Evolutionary conservation across 2,888 invertebrate genomes (phyloP).

Genomic region (Alviniconcha strummeri): DNA sequence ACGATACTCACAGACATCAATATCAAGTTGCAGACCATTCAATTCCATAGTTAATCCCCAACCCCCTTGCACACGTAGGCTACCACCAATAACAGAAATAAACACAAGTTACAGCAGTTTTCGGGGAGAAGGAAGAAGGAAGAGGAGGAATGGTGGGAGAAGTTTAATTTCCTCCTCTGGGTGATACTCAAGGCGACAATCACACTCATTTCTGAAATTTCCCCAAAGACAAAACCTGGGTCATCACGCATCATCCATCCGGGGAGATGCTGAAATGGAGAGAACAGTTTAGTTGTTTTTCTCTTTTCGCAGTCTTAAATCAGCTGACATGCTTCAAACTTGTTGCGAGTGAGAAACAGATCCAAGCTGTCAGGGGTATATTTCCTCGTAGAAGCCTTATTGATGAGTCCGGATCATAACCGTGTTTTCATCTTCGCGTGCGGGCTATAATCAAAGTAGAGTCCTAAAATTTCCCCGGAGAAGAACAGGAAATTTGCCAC

Average conservation of each 20-base stretch:
- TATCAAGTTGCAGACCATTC: too few species aligned
- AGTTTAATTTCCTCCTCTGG: too few species aligned
- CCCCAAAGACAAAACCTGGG: background rate
- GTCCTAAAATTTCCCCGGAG: background rate
- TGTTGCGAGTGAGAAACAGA: background rate
- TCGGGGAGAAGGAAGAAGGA: too few species aligned
- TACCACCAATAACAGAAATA: too few species aligned
- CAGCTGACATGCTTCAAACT: background rate
- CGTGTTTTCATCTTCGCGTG: constrained; percentile 3
- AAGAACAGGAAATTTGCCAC: background rate
- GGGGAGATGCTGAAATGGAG: too few species aligned
- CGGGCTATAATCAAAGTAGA: background rate
- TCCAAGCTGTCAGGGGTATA: background rate
- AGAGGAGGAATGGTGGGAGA: too few species aligned
- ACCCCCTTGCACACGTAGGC: too few species aligned
- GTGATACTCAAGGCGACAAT: background rate
- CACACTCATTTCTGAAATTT: background rate
- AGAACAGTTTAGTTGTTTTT: too few species aligned
- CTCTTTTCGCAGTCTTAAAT: background rate
- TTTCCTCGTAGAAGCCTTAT: background rate
- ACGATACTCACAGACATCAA: too few species aligned
- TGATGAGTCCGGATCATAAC: background rate
- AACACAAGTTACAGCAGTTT: too few species aligned
- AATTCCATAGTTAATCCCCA: too few species aligned
- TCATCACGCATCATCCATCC: background rate